Evolutionary conservation across 2,797 vertebrate genomes (phyloP).

Genomic region (Falco novaeseelandiae): DNA sequence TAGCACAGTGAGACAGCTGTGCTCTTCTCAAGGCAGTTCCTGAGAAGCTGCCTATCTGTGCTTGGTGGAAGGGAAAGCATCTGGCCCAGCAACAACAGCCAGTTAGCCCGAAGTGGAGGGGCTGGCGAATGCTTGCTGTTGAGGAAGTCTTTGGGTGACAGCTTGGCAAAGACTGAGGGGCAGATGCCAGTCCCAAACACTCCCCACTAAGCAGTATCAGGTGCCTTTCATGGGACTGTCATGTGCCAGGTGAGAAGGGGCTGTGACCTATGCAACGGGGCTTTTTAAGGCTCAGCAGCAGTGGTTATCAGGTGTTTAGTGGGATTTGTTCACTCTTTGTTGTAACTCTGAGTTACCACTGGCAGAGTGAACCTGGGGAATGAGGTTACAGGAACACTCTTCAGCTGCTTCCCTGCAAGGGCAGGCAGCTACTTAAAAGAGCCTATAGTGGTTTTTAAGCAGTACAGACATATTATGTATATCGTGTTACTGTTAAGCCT

Average conservation of each 20-base stretch:
- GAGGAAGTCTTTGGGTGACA: neutral
- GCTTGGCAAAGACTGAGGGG: neutral
- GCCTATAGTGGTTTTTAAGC: neutral
- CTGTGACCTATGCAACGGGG: neutral
- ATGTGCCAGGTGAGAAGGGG: neutral
- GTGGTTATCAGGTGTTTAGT: neutral
- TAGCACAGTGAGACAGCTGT: neutral
- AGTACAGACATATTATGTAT: neutral
- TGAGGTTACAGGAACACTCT: neutral
- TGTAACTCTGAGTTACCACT: neutral
- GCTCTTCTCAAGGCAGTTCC: slow-evolving; percentile 9
- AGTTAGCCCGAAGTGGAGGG: neutral
- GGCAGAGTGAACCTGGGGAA: neutral
- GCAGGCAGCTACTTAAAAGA: neutral
- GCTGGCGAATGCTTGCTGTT: neutral
- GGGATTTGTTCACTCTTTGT: neutral
- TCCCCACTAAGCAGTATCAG: neutral
- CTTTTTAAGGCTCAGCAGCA: neutral
- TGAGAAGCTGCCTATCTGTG: neutral
- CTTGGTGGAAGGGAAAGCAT: neutral
- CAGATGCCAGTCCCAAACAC: neutral
- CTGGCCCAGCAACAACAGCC: neutral
- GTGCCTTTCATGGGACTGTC: neutral
- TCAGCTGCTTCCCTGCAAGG: neutral
- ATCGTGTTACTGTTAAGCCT: neutral